Conservation (phyloP, 92 coral and sea anemone species). For the Epizoanthus illoricatus region DNA sequence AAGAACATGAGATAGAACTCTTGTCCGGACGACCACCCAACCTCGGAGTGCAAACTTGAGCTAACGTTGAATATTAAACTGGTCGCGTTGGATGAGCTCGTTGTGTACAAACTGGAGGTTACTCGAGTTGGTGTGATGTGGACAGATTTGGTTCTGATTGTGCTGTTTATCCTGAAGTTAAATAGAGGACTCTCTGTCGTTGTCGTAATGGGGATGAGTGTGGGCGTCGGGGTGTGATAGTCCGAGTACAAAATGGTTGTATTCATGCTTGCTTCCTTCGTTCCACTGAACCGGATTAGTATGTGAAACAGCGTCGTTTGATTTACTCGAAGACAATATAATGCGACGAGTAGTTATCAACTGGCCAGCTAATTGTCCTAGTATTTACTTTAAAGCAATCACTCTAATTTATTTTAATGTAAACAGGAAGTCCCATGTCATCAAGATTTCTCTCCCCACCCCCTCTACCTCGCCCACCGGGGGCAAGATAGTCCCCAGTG, state of each 20-base stretch:
- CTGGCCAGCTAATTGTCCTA: too few relatives aligned
- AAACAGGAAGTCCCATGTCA: too few relatives aligned
- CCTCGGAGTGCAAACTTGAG: constrained; percentile 3
- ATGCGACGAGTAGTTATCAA: too few relatives aligned
- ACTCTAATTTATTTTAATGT: too few relatives aligned
- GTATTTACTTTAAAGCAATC: too few relatives aligned
- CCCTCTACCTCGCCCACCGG: too few relatives aligned
- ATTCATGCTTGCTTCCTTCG: neutral
- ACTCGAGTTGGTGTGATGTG: neutral
- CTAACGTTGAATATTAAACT: neutral
- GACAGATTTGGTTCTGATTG: neutral
- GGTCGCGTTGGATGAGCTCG: neutral
- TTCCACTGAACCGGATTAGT: neutral
- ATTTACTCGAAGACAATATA: too few relatives aligned
- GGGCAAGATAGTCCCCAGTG: too few relatives aligned
- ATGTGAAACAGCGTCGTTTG: too few relatives aligned
- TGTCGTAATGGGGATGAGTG: neutral
- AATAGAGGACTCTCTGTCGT: neutral
- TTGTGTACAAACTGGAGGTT: neutral
- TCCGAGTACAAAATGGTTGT: neutral
- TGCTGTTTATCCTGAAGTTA: neutral
- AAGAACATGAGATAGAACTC: neutral
- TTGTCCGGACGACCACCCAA: neutral
- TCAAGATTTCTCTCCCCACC: too few relatives aligned
- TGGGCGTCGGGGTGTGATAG: neutral